Percentiles rank a stretch among this genome's conserved stretches.
phyloP scores from a whole-genome alignment of 2,113 vertebrate species.

The Onychostoma macrolepis region DNA sequence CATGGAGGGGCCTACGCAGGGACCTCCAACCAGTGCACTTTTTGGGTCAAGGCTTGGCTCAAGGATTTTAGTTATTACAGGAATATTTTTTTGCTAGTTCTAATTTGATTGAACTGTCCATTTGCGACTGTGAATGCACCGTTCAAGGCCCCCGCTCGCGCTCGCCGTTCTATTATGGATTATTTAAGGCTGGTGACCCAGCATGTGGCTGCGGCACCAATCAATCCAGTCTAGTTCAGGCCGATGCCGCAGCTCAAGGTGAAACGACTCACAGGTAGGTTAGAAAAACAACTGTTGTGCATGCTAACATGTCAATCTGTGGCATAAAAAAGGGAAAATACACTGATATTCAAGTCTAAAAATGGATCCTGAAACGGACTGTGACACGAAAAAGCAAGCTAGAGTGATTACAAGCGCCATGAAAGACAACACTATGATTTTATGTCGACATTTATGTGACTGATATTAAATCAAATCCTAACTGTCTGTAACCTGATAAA shows the following conservation, averaged over 20 bases:
- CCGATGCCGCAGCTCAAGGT: conserved; percentile 74
- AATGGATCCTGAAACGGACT: neutral
- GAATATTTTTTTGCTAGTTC: conserved; percentile 64
- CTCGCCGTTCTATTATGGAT: conserved; percentile 70
- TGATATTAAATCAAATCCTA: conserved; percentile 34
- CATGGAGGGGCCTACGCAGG: neutral
- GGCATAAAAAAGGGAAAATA: neutral
- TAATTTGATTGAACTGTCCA: conserved; percentile 77
- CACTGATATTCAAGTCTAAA: neutral
- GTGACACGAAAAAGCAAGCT: neutral
- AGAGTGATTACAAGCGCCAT: conserved; percentile 1
- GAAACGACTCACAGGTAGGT: conserved; percentile 45
- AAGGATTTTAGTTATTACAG: conserved; percentile 62
- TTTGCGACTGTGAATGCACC: conserved; percentile 67
- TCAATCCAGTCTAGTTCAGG: conserved; percentile 69
- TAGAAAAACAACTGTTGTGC: neutral
- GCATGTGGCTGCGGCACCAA: conserved; percentile 68
- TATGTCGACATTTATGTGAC: conserved; percentile 24
- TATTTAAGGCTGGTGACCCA: conserved; percentile 76
- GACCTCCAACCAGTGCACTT: conserved; percentile 46
- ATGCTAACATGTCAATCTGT: neutral
- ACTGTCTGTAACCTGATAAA: neutral
- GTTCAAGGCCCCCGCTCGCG: conserved; percentile 69
- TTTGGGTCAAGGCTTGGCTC: conserved; percentile 76
- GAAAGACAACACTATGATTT: conserved; percentile 22